phyloP scores from a whole-genome alignment of 2,888 invertebrate species.

The Gymnosoma rotundatum region DNA sequence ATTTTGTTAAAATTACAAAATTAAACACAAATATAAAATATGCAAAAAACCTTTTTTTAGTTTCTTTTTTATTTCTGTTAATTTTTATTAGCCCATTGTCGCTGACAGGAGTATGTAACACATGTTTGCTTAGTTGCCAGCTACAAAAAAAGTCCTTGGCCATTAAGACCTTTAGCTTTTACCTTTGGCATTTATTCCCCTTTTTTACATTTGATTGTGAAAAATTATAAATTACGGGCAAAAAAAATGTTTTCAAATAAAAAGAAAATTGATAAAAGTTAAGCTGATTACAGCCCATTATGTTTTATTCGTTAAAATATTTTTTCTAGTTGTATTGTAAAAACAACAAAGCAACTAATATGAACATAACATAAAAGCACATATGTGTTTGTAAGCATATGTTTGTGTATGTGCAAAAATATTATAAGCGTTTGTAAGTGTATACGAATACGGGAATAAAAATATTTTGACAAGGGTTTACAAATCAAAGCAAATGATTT shows the following conservation, averaged over 20 bases:
- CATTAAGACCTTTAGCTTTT: constrained; percentile 55
- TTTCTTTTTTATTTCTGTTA: background rate
- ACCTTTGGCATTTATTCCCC: background rate
- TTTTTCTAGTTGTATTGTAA: constrained; percentile 7
- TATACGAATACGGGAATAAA: constrained; percentile 2
- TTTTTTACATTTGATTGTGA: constrained; percentile 19
- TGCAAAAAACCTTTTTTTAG: background rate
- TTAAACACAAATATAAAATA: background rate
- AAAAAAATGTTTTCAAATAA: background rate
- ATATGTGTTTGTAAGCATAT: background rate
- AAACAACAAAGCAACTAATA: constrained; percentile 30
- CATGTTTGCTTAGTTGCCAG: constrained; percentile 27
- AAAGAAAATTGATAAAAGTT: constrained; percentile 54
- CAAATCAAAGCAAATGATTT: constrained; percentile 56
- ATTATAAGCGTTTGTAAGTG: background rate
- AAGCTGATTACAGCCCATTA: constrained; percentile 70
- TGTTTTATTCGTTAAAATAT: constrained; percentile 46
- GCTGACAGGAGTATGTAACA: constrained; percentile 36
- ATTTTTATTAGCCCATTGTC: constrained; percentile 26
- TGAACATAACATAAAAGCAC: constrained; percentile 44
- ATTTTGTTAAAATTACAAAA: background rate
- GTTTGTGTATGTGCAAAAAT: background rate
- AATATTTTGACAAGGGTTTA: constrained; percentile 69
- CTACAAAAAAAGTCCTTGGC: constrained; percentile 49
- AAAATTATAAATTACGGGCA: constrained; percentile 36